A percentile compares a stretch with the other conserved stretches of the same genome.
Conservation (phyloP, 2,797 vertebrate genomes). For the Phrynocephalus guinanensis region DNA sequence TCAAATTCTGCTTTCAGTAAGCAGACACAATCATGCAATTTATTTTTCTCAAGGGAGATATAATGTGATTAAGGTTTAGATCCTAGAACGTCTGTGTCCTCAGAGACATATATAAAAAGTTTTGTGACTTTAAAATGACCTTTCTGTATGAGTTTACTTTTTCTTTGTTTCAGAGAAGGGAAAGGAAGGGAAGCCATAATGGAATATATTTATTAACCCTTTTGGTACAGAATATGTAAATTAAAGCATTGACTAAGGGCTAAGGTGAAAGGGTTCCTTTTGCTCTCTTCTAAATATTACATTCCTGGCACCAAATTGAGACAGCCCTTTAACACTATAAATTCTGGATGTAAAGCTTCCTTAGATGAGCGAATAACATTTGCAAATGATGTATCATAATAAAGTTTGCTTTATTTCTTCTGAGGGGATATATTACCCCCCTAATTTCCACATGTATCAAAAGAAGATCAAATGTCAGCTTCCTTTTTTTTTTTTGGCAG, state of each 20-base stretch:
- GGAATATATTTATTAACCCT: neutral
- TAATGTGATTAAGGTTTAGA: neutral
- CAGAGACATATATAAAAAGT: neutral
- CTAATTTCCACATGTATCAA: slow-evolving; percentile 62
- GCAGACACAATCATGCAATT: neutral
- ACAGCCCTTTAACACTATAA: slow-evolving; percentile 49
- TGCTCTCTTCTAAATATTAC: slow-evolving; percentile 34
- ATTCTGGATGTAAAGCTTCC: slow-evolving; percentile 19
- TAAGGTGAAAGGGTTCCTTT: slow-evolving; percentile 22
- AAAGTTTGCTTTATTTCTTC: slow-evolving; percentile 48
- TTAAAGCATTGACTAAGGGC: too few species aligned
- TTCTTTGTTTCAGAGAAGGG: neutral
- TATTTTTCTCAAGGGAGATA: neutral
- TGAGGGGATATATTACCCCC: slow-evolving; percentile 51
- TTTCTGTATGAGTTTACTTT: neutral
- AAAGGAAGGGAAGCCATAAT: neutral
- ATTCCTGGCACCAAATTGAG: slow-evolving; percentile 26
- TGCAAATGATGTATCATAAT: slow-evolving; percentile 45
- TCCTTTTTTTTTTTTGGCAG: slow-evolving; percentile 46
- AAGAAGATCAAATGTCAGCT: slow-evolving; percentile 54
- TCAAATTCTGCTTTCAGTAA: neutral
- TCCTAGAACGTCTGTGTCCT: neutral
- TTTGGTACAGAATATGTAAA: too few species aligned
- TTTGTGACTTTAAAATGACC: neutral
- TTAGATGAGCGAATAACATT: slow-evolving; percentile 44